phyloP scores from a whole-genome alignment of 2,888 invertebrate genomes.

The Rhagonycha lutea region DNA sequence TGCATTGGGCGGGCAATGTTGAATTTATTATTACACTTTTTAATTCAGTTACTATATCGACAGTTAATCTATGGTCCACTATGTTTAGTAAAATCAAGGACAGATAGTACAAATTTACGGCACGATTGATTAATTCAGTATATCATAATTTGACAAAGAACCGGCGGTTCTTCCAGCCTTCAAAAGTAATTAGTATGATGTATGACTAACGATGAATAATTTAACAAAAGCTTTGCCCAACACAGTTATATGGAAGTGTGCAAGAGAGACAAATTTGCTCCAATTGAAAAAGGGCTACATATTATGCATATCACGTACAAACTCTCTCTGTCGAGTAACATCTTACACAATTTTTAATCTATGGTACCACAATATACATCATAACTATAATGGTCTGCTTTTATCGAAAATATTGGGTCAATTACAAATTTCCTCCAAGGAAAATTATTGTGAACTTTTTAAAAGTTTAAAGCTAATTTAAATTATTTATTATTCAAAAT shows the following conservation, averaged over 20 bases:
- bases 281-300: background rate
- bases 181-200: background rate
- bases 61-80: background rate
- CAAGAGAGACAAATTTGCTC: background rate
- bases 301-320: background rate
- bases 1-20: background rate
- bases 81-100: background rate
- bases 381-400: background rate
- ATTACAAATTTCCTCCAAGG: background rate
- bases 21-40: background rate
- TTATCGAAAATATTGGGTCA: background rate
- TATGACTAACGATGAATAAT: background rate
- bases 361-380: background rate
- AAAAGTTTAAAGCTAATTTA: background rate
- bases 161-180: background rate
- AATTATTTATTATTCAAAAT: background rate
- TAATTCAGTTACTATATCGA: background rate
- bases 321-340: background rate
- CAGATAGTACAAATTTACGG: background rate
- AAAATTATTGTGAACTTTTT: too few relatives aligned
- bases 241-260: background rate
- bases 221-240: background rate
- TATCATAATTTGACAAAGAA: background rate
- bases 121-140: background rate
- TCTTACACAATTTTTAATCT: background rate